Base-by-base conservation (phyloP, 2,888 invertebrate genomes). In the Chesias legatella region DNA sequence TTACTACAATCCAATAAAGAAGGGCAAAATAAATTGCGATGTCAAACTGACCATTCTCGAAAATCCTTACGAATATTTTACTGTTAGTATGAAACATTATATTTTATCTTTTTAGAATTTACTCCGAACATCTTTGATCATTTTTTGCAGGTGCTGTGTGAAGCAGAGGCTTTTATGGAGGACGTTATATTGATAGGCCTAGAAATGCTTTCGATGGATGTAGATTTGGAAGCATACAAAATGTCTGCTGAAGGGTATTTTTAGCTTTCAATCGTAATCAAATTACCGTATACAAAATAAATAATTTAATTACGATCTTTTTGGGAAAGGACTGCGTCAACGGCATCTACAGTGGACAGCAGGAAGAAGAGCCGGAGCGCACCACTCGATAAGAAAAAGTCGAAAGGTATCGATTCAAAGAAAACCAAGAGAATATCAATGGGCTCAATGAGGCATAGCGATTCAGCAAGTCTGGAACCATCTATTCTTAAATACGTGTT, bases 111-210 rank as follows among this genome's bases (percentile, higher is more conserved):
- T 7, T 35, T 13, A 17, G 2, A 17, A 17, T 2, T 17, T 31
- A 17, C 13, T 17, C n/a, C n/a, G n/a, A n/a, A n/a, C n/a, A n/a
- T n/a, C n/a, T n/a, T n/a, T 17, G 13, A 17, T 3, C 2, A 3
- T 3, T 10, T 7, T 29, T 57, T 48, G 3, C 39, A 88, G 88
- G 60, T 86, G 10, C 38, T 75, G 10, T 86, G 86, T 57, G 81
- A 85, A 62, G 83, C 73, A 5, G 86, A 88, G 65, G 79, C 84
- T 0, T 86, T 88, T 51, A 78, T 82, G 71, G 88, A 85, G 64
- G 86, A 88, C 51, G 78, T 88, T 1, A 77, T 85, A 48, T 53
- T 88, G 33, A 47, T 76, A 24, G 83, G 83, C 1, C 62, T 88
- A 11, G 78, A 84, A 58, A 84, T 88, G 86, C 71, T 88, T 7